A percentile compares a stretch with the other conserved stretches of the same genome.
These are phyloP conservation scores for pig (Sus scrofa) DNA, from an alignment of 2,113 vertebrate genomes.

Conservation along the genomic window DNA sequence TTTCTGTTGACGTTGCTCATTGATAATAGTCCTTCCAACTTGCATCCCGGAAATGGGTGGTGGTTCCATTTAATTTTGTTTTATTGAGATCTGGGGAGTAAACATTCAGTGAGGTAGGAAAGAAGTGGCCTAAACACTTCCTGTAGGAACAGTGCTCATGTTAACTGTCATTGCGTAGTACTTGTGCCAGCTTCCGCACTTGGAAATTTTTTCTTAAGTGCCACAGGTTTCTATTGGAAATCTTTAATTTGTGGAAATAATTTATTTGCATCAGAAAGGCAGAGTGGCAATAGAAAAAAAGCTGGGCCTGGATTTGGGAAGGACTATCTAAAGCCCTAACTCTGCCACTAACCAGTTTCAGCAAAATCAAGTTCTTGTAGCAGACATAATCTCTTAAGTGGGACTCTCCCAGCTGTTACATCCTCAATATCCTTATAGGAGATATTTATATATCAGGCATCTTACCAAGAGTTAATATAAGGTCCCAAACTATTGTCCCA, in stretches of 20 bases:
- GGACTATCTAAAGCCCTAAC: background rate
- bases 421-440: background rate
- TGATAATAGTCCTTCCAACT: constrained; percentile 30
- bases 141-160: background rate
- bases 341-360: background rate
- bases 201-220: background rate
- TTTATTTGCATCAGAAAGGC: constrained; percentile 46
- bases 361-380: constrained; percentile 21
- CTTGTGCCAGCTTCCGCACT: background rate
- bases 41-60: constrained; percentile 44
- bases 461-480: background rate
- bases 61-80: constrained; percentile 61
- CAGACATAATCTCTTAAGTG: background rate
- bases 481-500: background rate
- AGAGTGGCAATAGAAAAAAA: background rate
- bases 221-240: constrained; percentile 41
- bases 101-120: constrained; percentile 40
- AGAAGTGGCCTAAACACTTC: constrained; percentile 41
- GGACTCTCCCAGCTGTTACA: background rate
- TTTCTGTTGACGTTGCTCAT: constrained; percentile 60
- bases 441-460: background rate
- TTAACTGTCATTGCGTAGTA: constrained; percentile 1
- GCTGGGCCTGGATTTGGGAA: background rate
- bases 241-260: constrained; percentile 43
- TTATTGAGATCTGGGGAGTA: constrained; percentile 62